Evolutionary conservation across 2,113 vertebrate species (phyloP), one percentile per base, ranked within the genome.

Genomic region (Sinocyclocheilus grahami): DNA sequence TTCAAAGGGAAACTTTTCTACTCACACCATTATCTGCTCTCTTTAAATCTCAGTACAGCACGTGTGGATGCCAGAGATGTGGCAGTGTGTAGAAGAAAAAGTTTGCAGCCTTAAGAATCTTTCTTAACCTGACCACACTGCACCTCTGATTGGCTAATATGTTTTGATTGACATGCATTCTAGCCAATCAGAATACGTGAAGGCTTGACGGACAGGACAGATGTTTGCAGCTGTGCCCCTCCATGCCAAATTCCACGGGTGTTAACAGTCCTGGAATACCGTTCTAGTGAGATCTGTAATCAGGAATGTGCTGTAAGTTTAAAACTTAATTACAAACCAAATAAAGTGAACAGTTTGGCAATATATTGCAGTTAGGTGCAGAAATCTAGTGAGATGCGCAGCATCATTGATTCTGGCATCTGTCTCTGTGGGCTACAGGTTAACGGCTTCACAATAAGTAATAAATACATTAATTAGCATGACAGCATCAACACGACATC

Each of bases 191-290:
- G 18, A 39, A 55, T 58, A 2, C 42, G 22, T 13, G 22, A 30
- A 39, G 16, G 2, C 4, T 14, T 83, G 92, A 93, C 10, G 83
- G 89, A 91, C 46, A 81, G 83, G 86, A 78, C 92, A 92, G 91
- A 91, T 92, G 90, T 91, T 87, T 88, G 83, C 90, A 91, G 86
- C 87, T 93, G 90, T 81, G 39, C 46, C 22, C 1, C 69, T 72
- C 69, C 13, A 4, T 4, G 72, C 39, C 37, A 71, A 79, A 90
- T 90, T 89, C 87, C 87, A 92, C n/a, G 83, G 85, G 62, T 85
- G 80, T 91, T 89, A 86, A 27, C 42, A 67, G 24, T 86, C 74
- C 80, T 67, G 82, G 71, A 89, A 90, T 92, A 90, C 89, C 85
- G 78, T 90, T 90, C 84, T 90, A 63, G 22, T 90, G 90, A 92